phyloP scores from a whole-genome alignment of 2,113 vertebrate genomes.

The Elephas maximus region DNA sequence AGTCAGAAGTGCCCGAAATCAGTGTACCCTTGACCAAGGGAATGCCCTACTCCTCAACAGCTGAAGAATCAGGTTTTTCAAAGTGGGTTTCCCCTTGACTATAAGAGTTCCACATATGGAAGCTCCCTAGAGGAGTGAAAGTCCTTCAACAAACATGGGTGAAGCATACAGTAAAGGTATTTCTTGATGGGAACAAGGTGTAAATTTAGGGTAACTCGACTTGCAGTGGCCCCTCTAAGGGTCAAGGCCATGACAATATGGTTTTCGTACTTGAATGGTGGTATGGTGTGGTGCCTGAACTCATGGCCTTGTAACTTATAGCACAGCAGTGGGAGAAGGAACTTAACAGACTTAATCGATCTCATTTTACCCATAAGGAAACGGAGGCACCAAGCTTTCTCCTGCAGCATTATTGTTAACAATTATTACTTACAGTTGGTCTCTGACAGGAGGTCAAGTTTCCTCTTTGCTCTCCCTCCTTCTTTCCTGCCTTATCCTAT shows the following conservation, averaged over 20 bases:
- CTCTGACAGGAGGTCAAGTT: background rate
- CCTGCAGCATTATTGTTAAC: background rate
- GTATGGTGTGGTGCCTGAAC: background rate
- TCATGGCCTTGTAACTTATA: background rate
- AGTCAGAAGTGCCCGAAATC: constrained; percentile 61
- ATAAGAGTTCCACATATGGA: background rate
- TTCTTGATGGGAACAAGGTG: background rate
- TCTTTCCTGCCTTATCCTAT: background rate
- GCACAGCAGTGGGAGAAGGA: background rate
- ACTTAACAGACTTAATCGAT: background rate
- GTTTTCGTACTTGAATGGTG: background rate
- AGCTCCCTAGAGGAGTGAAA: background rate
- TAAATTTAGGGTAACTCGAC: background rate
- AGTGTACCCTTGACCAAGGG: background rate
- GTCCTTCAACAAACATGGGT: background rate
- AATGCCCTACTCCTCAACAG: background rate
- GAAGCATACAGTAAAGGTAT: background rate
- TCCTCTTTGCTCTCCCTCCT: background rate
- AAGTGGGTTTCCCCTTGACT: constrained; percentile 10
- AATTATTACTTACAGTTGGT: background rate
- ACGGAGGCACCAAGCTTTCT: background rate
- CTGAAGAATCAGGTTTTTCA: background rate
- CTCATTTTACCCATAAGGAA: background rate
- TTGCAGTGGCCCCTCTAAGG: background rate
- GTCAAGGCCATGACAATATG: no score